A percentile compares a stretch with the other conserved stretches of the same genome.
phyloP scores from a whole-genome alignment of 2,113 vertebrate species.

The Phrynosoma platyrhinos region DNA sequence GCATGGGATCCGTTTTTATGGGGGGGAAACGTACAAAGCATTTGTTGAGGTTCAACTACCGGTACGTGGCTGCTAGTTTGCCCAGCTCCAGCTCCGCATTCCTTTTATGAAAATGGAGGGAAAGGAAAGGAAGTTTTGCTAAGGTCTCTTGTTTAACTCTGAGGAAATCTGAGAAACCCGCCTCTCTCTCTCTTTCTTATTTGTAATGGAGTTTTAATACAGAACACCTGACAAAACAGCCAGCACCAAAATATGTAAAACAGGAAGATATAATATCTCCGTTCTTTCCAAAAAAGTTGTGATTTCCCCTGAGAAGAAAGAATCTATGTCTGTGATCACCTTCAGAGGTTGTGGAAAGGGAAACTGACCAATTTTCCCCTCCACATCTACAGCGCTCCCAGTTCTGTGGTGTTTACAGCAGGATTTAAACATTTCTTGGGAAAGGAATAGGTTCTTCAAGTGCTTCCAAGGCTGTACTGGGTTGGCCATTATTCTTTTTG shows the following conservation, averaged over 20 bases:
- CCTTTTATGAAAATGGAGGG: conserved; percentile 73
- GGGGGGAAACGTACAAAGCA: conserved; percentile 72
- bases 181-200: not conserved
- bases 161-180: conserved; percentile 61
- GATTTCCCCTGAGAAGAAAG: conserved; percentile 40
- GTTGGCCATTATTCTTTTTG: not conserved
- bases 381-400: not conserved
- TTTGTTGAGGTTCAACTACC: conserved; percentile 71
- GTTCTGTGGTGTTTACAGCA: too few species aligned
- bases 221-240: conserved; percentile 71
- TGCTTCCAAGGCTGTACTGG: not conserved
- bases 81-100: conserved; percentile 70
- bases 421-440: not conserved
- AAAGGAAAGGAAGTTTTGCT: conserved; percentile 56
- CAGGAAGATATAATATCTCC: conserved; percentile 33
- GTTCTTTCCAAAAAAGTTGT: conserved; percentile 48
- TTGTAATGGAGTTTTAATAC: conserved; percentile 51
- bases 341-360: not conserved
- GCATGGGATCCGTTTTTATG: conserved; percentile 74
- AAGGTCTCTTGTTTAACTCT: conserved; percentile 59
- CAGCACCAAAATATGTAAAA: conserved; percentile 50
- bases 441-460: not conserved
- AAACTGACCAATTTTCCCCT: conserved; percentile 40
- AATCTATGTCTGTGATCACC: not conserved
- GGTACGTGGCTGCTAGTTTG: conserved; percentile 66